Base-by-base conservation (phyloP, 2,888 invertebrate genomes). In the Cryptus viduatorius region DNA sequence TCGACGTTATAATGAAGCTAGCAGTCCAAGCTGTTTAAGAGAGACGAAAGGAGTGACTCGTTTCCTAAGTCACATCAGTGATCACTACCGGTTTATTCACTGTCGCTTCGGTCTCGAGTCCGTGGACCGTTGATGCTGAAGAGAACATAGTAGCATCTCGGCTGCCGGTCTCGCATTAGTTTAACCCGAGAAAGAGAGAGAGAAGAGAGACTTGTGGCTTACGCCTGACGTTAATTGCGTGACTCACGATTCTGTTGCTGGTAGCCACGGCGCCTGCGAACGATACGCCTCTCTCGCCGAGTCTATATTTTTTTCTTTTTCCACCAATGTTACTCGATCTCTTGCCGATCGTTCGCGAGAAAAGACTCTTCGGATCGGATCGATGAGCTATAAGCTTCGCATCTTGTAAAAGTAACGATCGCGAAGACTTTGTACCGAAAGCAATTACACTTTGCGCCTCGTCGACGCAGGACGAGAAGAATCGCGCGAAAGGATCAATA, bases 151-250 rank as follows among this genome's bases (percentile, higher is more conserved):
- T 68, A 68, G 46, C 68, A 29, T 48, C 48, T n/a, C 50, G 29
- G 48, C 48, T 29, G 48, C 50, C 29, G 72, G 42, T 61, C 61
- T 61, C 65, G 64, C 75, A 65, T 76, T 76, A 50, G 50, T 65
- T 76, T 37, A 37, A 8, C 37, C 37, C 37, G 37, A 37, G 37
- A 37, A 37, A 1, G 37, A 37, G 37, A 4, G 37, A 37, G 37
- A 12, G 50, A 64, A 42, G 67, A 77, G 46, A n/a, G 56, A 4
- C n/a, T n/a, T 19, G 59, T 37, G 59, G 69, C 68, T 61, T 31
- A 53, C 37, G 59, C 12, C 19, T 29, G 14, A 78, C 81, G 83
- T 79, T 88, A 88, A 88, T 88, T 85, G 82, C 83, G 64, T 73
- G 82, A 86, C 83, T 79, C 85, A 85, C 83, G 87, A 79, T 77